Base-by-base conservation (phyloP, 2,888 invertebrate species). In the Ditylenchus weischeri region DNA sequence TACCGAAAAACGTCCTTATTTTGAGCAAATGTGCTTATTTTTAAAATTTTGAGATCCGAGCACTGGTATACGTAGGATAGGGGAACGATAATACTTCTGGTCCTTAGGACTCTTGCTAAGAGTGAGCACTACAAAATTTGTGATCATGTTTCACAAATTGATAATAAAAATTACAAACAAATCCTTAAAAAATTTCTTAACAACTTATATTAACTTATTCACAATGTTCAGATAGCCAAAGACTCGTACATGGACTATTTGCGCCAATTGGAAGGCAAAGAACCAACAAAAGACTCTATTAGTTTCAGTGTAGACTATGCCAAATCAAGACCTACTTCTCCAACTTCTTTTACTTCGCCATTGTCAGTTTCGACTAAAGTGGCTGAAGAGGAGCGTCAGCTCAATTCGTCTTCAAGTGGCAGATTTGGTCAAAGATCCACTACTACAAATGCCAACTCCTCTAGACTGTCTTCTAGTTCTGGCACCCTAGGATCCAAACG, bases 231-330 rank as follows among this genome's bases (percentile, higher is more conserved):
- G 69, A 70, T 77, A 10, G 65, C 71, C 0, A 64, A 72, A 4
- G 79, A 78, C 48, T 78, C 78, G 0, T 73, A 78, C 35, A 38
- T 77, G 66, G 72, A 76, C 0, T 79, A 74, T 62, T 43, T 77
- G 19, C 67, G 68, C 4, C 49, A 60, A n/a, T 4, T 72, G 35
- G 73, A 73, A 19, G 18, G 66, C n/a, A 68, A 66, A 18, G 1
- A 47, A 1, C 50, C 50, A 43, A 15, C 15, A 15, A 8, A 43
- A 43, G 43, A 43, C 11, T 15, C 43, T 6, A 43, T 43, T 43
- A 8, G 43, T 43, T 43, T 43, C 15, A 15, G 13, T 43, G 43
- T 43, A 2, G 15, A 43, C 43, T 43, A 15, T 43, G 43, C 15
- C 8, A 43, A 43, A 43, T 43, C 43, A 8, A 3, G 43, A 43